Evolutionary conservation across 2,113 vertebrate genomes (phyloP), one percentile per base, ranked within the genome.

Genomic region (Sebastes fasciatus): DNA sequence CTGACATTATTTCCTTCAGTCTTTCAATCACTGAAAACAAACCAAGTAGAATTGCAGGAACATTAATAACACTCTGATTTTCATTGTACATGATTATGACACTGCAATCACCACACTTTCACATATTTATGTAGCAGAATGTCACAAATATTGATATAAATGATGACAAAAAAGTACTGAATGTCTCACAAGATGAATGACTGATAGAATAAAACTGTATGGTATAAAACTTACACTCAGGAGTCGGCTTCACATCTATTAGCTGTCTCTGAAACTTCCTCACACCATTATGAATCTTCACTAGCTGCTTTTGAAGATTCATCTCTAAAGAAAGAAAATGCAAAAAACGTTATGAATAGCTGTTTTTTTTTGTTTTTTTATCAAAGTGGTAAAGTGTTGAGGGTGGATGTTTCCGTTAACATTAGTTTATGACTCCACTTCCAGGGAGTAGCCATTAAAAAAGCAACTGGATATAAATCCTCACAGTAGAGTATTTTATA

Each of bases 1-100:
- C 97, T 82, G 95, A 96, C 97, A 98, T 97, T 87, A 97, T 95
- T 93, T 97, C 95, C 92, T 96, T 95, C 40, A 99, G 95, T 88
- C 94, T 97, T 83, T 96, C 95, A 89, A 99, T 94, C 95, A 97
- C 98, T 99, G 76, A 72, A 89, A 88, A 45, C 46, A 34, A 34
- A 34, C 19, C 14, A 79, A 77, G 10, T 94, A 61, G 42, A 88
- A 82, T 71, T 23, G n/a, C 46, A 85, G 58, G 80, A 49, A 79
- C 2, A 52, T 40, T 19, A 51, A 51, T 46, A 23, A 52, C 21
- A 72, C 55, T 55, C 10, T 9, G 14, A 11, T 8, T 42, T 3
- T 40, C 5, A 68, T 3, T 13, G 11, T 13, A 49, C 17, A 42
- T 21, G 34, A 6, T 4, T 58, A 42, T 64, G 8, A 67, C 6